Base-by-base conservation (phyloP, 2,888 invertebrate species). In the Heliconius charithonia region DNA sequence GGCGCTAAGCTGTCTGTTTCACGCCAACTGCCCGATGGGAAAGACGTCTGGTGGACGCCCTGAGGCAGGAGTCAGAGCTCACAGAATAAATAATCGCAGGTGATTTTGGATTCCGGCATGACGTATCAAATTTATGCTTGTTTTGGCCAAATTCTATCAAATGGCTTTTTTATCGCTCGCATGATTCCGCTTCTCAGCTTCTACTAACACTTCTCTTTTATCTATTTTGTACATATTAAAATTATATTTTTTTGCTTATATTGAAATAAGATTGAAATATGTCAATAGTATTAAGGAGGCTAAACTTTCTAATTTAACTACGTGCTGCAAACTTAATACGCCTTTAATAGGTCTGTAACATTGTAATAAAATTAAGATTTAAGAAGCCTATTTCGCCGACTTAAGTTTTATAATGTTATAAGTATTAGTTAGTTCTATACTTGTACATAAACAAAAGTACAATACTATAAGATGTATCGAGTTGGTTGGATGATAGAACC, bases 31-130 rank as follows among this genome's bases (percentile, higher is more conserved):
- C 87, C 91, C 90, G 89, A 95, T 95, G 94, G 94, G 94, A 87
- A 95, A 94, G 92, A 94, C 94, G 87, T 94, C 94, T 80, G 93
- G 93, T 81, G 94, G 94, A 81, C 91, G 94, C 76, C 88, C 90
- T 85, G 91, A 93, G 87, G 87, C 89, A 85, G 90, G 91, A 87
- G 90, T 91, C 86, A 91, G 93, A 85, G 85, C 90, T 79, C 93
- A 93, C 86, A 90, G 92, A 87, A 88, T 91, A 85, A 87, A 89
- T 86, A 92, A 85, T 83, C 89, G 93, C 88, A 92, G 93, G 94
- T 93, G 84, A 85, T 80, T 82, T 82, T 72, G 59, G 59, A 72
- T 59, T 25, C 25, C 72, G 72, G 72, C 72, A 72, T 72, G 72
- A 16, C 59, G n/a, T n/a, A 59, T n/a, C 22, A 72, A 70, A 16